Evolutionary conservation across 2,797 vertebrate genomes (phyloP), one percentile per base, ranked within the genome.

Genomic region (Pangasius macronema): DNA sequence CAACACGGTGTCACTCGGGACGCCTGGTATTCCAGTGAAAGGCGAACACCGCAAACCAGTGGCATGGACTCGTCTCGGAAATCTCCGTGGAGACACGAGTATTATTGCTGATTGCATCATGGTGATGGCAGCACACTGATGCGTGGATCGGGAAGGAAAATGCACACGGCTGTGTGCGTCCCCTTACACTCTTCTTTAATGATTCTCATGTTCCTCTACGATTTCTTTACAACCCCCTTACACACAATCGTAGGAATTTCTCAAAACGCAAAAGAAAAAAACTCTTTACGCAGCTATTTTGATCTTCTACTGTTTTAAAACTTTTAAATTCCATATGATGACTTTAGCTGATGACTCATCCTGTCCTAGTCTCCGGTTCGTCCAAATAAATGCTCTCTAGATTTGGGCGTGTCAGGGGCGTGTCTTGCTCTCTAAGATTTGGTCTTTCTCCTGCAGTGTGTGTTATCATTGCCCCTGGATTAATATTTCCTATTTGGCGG

Each of bases 41-140:
- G 27, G 53, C 27, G 18, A 76, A 53, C 46, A 1, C 46, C 73
- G 18, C 13, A 18, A 53, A 30, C 8, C 46, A 75, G 42, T 11
- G 13, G 73, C 27, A 51, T 18, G 6, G 49, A 33, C 49, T 77
- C n/a, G 14, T 76, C 73, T 76, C 39, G 8, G 14, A 51, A 51
- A 51, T n/a, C 72, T 51, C 72, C 27, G 5, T n/a, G 1, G 84
- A 85, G 57, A 77, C 22, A 30, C 53, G 11, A 79, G 63, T 72
- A 49, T 87, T 80, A 84, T 84, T 59, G 59, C 87, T 36, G 63
- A 65, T 80, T 87, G 87, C 82, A 80, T 87, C 83, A 87, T 72
- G 65, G 18, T n/a, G 86, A 51, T 14, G 73, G 57, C 10, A n/a
- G 49, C 20, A 18, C 24, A 39, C 53, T 16, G 77, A 59, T 13